These are phyloP conservation scores for Lycaena phlaeas DNA, from an alignment of 2,888 invertebrate species.

Conservation along the genomic window DNA sequence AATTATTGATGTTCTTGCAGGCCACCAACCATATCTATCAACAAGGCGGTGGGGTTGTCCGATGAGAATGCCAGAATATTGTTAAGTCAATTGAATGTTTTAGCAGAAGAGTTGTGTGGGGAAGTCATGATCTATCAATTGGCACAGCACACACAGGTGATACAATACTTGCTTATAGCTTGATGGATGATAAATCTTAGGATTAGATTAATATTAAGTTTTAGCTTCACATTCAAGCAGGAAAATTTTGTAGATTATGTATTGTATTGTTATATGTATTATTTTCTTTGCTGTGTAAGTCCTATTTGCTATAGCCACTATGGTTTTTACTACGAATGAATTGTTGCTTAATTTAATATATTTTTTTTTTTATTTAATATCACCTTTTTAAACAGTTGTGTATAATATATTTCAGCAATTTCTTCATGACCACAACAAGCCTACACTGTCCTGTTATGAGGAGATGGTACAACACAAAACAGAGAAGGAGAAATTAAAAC, in stretches of 20 bases:
- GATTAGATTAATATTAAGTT: too few species aligned
- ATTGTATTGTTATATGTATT: too few species aligned
- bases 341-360: not conserved
- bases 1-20: slow-evolving; percentile 38
- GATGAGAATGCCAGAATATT: slow-evolving; percentile 77
- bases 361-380: too few species aligned
- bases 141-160: slow-evolving; percentile 81
- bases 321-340: too few species aligned
- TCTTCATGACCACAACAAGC: slow-evolving; percentile 85
- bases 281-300: too few species aligned
- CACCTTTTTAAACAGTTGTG: too few species aligned
- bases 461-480: slow-evolving; percentile 87
- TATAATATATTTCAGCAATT: slow-evolving; percentile 77
- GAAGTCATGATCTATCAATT: slow-evolving; percentile 92
- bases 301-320: too few species aligned
- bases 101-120: slow-evolving; percentile 75
- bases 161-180: not conserved
- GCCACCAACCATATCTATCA: slow-evolving; percentile 78
- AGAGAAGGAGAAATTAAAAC: slow-evolving; percentile 76
- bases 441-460: slow-evolving; percentile 90
- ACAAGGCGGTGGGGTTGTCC: slow-evolving; percentile 86
- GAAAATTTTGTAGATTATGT: too few species aligned
- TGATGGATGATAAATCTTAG: too few species aligned
- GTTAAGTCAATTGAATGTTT: slow-evolving; percentile 70
- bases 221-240: too few species aligned